Evolutionary conservation across 2,888 invertebrate species (phyloP), one percentile per base, ranked within the genome.

Genomic region (Tupiocoris notatus): DNA sequence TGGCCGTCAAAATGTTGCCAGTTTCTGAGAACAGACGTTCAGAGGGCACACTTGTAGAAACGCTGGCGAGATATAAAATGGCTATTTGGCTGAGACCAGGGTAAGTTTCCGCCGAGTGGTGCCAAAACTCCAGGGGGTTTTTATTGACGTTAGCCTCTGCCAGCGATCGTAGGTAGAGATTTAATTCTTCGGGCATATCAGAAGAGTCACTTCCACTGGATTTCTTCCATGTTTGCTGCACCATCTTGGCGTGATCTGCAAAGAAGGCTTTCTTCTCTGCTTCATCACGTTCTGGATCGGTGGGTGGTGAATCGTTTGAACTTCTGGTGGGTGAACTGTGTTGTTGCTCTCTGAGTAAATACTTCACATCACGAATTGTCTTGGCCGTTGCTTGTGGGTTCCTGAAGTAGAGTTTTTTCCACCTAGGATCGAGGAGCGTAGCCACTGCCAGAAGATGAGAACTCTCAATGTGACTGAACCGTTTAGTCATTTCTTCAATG

Each of bases 21-120:
- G 71, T 25, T 23, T 61, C 62, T n/a, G 73, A 63, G 25, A 73
- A 73, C 1, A 73, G 39, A 17, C 73, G 23, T 22, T 73, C 73
- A 1, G 73, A 23, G 17, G 73, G 73, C 1, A 73, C 73, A 56
- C 62, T 63, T 25, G 73, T 73, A 2, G 18, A 22, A 7, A 73
- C 25, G 7, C 20, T 6, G 24, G 22, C 12, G 23, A 63, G 21
- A 58, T 73, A 63, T 24, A 21, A 17, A 17, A 23, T 73, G 17
- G 54, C 54, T 54, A 54, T 12, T 54, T 54, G 9, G 12, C 54
- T 54, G 9, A 54, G 54, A 54, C 54, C 9, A 54, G 54, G 54
- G 54, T 12, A 54, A 54, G 54, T 54, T 12, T 12, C 54, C 12
- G 7, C 54, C 54, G 54, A 54, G 7, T 54, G 7, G 9, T 12